Base-by-base conservation (phyloP, 2,113 vertebrate genomes). In the Baryphthengus martii region DNA sequence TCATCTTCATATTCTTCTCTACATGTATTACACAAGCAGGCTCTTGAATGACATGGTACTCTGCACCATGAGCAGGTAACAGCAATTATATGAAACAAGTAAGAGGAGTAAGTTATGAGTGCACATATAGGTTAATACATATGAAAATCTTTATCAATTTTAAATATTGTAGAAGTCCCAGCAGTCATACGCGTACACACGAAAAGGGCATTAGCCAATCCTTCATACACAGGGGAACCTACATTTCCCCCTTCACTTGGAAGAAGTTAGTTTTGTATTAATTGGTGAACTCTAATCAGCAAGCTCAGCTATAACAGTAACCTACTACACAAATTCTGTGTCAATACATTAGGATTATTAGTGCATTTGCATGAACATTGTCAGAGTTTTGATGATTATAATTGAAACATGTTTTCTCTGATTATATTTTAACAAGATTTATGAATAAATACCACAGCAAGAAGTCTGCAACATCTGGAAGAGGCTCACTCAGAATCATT, bases 391-490 rank as follows among this genome's bases (percentile, higher is more conserved):
- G 85, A 90, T 79, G 71, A 58, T 56, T 96, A 61, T 90, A 94
- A 91, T 75, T 91, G 74, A 95, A 62, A 88, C 78, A 76, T 85
- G 44, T 56, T 94, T 91, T 72, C 78, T 89, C 78, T 75, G 81
- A 97, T 95, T 93, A 76, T 79, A 76, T 79, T 91, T 93, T 95
- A 95, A 91, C 71, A 85, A 93, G 95, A 93, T 93, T 91, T 89
- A 96, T 79, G 85, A 82, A 85, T 90, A 94, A 95, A 94, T 91
- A 94, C 58, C 70, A 72, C 78, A 93, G 82, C 53, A 87, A 85
- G 78, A 82, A 72, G 74, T 12, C 85, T 95, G 53, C 47, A 95
- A 78, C 85, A 89, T 91, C 90, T 96, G 93, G 81, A 72, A 72
- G 58, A 93, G 74, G 66, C 81, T 91, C 0, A 0, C 73, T 91